Conservation (phyloP, 1,140 invertebrate genomes). For the Drosophila grimshawi region DNA sequence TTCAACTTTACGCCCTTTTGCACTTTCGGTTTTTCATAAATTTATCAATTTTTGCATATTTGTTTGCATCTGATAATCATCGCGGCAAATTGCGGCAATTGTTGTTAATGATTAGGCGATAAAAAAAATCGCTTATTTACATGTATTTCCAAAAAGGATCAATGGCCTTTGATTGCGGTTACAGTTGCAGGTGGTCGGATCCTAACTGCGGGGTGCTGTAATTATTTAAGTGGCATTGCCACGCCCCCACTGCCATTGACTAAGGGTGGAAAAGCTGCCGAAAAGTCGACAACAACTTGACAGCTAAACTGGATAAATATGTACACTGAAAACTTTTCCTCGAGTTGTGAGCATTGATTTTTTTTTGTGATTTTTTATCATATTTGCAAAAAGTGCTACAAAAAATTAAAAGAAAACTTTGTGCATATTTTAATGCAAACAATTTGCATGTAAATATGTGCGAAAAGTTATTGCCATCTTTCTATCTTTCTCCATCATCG, state of each 20-base stretch:
- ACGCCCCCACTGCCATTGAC: slow-evolving; percentile 7
- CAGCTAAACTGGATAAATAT: not conserved
- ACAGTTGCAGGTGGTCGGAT: slow-evolving; percentile 25
- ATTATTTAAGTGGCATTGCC: slow-evolving; percentile 47
- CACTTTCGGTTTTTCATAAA: slow-evolving; percentile 51
- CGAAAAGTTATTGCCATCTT: slow-evolving; percentile 44
- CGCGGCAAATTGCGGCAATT: slow-evolving; percentile 76
- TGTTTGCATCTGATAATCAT: slow-evolving; percentile 64
- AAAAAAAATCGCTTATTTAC: slow-evolving; percentile 28
- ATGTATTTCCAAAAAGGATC: slow-evolving; percentile 47
- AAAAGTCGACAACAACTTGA: too few species aligned
- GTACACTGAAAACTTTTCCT: slow-evolving; percentile 26
- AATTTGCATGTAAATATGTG: slow-evolving; percentile 79
- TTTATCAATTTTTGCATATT: slow-evolving; percentile 72
- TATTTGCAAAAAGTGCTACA: slow-evolving; percentile 18
- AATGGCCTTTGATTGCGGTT: slow-evolving; percentile 77
- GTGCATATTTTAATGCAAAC: slow-evolving; percentile 80
- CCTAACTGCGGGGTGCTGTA: not conserved
- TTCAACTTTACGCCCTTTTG: slow-evolving; percentile 50
- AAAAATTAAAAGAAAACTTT: slow-evolving; percentile 48
- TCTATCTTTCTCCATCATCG: not conserved
- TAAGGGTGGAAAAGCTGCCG: not conserved
- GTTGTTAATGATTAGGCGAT: slow-evolving; percentile 79
- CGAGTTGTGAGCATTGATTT: slow-evolving; percentile 48
- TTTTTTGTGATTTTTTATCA: slow-evolving; percentile 27